These are phyloP conservation scores for Dasypolia templi DNA, from an alignment of 2,888 invertebrate species.

Conservation along the genomic window DNA sequence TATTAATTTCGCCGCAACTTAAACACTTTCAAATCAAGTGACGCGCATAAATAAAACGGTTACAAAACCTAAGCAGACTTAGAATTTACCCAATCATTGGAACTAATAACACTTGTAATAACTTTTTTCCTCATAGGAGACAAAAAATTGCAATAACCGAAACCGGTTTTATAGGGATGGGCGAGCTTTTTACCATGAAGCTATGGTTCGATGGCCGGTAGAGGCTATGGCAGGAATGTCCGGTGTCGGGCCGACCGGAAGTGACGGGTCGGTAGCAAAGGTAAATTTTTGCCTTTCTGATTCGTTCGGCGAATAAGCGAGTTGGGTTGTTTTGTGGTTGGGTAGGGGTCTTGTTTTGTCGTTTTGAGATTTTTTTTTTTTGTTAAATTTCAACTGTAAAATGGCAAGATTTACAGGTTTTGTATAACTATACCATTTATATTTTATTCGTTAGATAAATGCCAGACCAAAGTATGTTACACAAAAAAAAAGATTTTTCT, in stretches of 20 bases:
- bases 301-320: conserved; percentile 8
- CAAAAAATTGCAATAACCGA: conserved; percentile 50
- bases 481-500: neutral
- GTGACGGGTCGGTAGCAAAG: conserved; percentile 63
- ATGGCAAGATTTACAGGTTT: neutral
- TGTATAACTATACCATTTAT: neutral
- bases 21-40: neutral
- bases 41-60: neutral
- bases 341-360: neutral
- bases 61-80: neutral
- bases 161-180: conserved; percentile 53
- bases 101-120: conserved; percentile 12
- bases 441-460: neutral
- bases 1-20: neutral
- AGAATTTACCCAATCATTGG: conserved; percentile 11
- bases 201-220: conserved; percentile 59
- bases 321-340: neutral
- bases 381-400: neutral
- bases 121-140: conserved; percentile 28
- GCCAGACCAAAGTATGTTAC: neutral
- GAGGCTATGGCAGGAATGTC: conserved; percentile 76
- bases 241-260: conserved; percentile 68
- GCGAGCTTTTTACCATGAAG: conserved; percentile 50
- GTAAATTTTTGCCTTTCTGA: conserved; percentile 57
- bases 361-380: neutral